A percentile compares a stretch with the other conserved stretches of the same genome.
phyloP scores from a whole-genome alignment of 35 echinoderm and acorn worm species.

The Heliocidaris tuberculata region DNA sequence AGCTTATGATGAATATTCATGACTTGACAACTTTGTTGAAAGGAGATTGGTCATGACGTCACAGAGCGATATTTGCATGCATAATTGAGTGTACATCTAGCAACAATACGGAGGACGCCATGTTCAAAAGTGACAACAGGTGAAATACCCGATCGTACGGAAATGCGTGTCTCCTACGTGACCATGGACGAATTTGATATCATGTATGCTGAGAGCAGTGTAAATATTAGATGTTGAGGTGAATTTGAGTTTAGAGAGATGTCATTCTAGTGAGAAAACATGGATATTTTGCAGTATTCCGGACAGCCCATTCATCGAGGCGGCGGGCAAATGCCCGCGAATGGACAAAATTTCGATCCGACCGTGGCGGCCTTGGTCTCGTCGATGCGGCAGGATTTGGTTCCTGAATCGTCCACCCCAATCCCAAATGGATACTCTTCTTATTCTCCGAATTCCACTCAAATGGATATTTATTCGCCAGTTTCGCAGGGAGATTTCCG shows the following conservation, averaged over 20 bases:
- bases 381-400: slow-evolving; percentile 44
- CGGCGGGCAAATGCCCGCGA: slow-evolving; percentile 14
- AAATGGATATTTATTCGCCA: slow-evolving; percentile 17
- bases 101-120: slow-evolving; percentile 48
- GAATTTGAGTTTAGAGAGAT: neutral
- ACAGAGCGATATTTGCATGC: slow-evolving; percentile 39
- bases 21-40: neutral
- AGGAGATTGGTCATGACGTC: slow-evolving; percentile 36
- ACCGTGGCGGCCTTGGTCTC: slow-evolving; percentile 33
- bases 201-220: neutral
- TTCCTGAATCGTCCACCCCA: slow-evolving; percentile 36
- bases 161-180: neutral
- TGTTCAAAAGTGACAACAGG: slow-evolving; percentile 46
- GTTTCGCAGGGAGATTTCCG: slow-evolving; percentile 24
- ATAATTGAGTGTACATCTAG: slow-evolving; percentile 53
- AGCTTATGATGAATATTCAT: slow-evolving; percentile 28
- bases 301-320: slow-evolving; percentile 28
- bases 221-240: neutral
- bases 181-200: neutral
- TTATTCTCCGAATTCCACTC: slow-evolving; percentile 24
- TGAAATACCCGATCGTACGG: slow-evolving; percentile 1
- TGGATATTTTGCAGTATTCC: slow-evolving; percentile 38
- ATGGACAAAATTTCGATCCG: slow-evolving; percentile 41
- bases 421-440: slow-evolving; percentile 21
- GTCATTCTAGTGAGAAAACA: slow-evolving; percentile 18